A percentile compares a stretch with the other conserved stretches of the same genome.
Conservation (phyloP, 2,113 vertebrate species). For the Ornithorhynchus anatinus region DNA sequence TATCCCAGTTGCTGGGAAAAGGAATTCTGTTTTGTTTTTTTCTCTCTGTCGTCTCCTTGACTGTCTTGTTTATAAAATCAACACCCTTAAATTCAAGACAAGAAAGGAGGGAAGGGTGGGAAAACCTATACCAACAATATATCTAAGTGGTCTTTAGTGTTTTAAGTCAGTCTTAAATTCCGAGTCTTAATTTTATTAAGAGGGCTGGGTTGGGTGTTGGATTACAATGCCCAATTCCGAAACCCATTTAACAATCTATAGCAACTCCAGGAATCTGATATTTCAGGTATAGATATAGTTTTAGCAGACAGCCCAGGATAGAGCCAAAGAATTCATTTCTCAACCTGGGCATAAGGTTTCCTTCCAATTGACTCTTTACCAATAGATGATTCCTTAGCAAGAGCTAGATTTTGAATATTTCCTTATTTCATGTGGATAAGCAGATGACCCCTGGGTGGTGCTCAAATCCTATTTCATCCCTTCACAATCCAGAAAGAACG, state of each 20-base stretch:
- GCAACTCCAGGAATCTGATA: neutral
- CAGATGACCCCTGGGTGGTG: no score
- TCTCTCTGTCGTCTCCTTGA: conserved; percentile 15
- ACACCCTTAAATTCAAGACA: neutral
- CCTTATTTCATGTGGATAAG: conserved; percentile 15
- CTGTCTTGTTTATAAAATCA: conserved; percentile 5
- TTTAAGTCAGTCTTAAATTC: neutral
- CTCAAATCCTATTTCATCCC: conserved; percentile 29
- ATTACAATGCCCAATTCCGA: conserved; percentile 29
- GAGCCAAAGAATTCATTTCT: conserved; percentile 23
- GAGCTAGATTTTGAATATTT: conserved; percentile 10
- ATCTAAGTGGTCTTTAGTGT: conserved; percentile 11
- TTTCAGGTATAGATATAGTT: conserved; percentile 8
- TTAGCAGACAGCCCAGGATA: conserved; percentile 25
- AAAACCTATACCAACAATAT: conserved; percentile 4
- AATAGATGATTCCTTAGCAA: conserved; percentile 17
- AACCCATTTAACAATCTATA: conserved; percentile 20
- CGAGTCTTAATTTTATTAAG: neutral
- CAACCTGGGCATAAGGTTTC: conserved; percentile 29
- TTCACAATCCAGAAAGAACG: no score
- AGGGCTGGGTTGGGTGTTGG: neutral
- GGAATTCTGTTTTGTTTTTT: conserved; percentile 32
- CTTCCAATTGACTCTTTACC: conserved; percentile 22
- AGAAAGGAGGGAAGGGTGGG: neutral
- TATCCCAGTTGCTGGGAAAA: conserved; percentile 45